A percentile compares a stretch with the other conserved stretches of the same genome.
Evolutionary conservation across 2,888 invertebrate genomes (phyloP).

Genomic region (Agrenia bidenticulata): DNA sequence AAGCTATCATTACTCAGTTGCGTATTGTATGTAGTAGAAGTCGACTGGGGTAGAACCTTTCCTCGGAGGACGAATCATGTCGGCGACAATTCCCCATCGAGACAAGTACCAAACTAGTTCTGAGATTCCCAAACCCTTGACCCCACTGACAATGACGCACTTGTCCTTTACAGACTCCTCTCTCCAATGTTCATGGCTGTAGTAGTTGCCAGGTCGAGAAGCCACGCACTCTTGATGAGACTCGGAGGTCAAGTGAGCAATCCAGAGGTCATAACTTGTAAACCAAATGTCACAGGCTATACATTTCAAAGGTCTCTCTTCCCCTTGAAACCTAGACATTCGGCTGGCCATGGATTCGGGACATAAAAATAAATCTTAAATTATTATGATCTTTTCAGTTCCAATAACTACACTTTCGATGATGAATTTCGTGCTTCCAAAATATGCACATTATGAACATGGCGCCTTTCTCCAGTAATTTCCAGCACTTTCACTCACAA

Average conservation of each 20-base stretch:
- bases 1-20: constrained; percentile 7
- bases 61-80: constrained; percentile 6
- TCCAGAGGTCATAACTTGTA: constrained; percentile 7
- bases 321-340: no score
- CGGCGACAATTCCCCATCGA: neutral
- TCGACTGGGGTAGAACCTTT: neutral
- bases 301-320: constrained; percentile 11
- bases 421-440: no score
- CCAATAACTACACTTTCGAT: no score
- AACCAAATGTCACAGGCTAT: constrained; percentile 15
- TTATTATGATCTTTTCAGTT: no score
- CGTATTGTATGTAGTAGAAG: constrained; percentile 11
- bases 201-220: neutral
- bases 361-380: no score
- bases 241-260: constrained; percentile 13
- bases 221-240: constrained; percentile 2
- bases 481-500: no score
- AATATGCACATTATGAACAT: no score
- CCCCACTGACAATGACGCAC: constrained; percentile 9
- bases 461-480: no score
- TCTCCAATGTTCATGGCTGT: constrained; percentile 13
- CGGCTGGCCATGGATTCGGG: no score
- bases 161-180: constrained; percentile 1
- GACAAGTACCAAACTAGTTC: neutral
- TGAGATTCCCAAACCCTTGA: neutral